A percentile compares a stretch with the other conserved stretches of the same genome.
Evolutionary conservation across 2,888 invertebrate species (phyloP).

Genomic region (Cheilosia vernalis): DNA sequence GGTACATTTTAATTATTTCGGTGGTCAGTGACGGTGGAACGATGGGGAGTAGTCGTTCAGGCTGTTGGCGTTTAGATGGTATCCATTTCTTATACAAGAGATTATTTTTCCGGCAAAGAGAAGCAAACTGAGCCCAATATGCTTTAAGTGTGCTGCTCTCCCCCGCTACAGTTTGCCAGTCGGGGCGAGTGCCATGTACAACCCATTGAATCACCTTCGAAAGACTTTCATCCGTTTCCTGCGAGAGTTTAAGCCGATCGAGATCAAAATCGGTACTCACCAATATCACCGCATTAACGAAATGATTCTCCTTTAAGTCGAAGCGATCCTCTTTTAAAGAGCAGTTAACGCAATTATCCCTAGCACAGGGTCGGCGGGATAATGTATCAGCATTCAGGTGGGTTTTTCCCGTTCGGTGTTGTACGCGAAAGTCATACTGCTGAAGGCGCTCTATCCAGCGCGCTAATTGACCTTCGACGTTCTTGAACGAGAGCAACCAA

Average conservation of each 20-base stretch:
- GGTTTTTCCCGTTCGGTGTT: background rate
- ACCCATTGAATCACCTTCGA: constrained; percentile 4
- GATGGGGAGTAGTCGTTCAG: background rate
- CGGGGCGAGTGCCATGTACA: background rate
- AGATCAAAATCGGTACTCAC: constrained; percentile 1
- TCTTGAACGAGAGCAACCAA: constrained; percentile 17
- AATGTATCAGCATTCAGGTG: constrained; percentile 11
- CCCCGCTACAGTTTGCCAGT: constrained; percentile 2
- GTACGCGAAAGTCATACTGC: constrained; percentile 6
- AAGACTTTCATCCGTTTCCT: background rate
- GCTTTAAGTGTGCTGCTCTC: constrained; percentile 7
- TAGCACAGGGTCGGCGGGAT: constrained; percentile 5
- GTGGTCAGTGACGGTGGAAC: background rate
- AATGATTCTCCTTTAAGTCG: background rate
- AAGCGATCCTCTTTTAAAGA: constrained; percentile 8
- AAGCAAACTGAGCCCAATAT: constrained; percentile 29
- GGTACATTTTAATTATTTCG: constrained; percentile 1
- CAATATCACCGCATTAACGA: background rate
- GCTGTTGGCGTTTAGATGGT: background rate
- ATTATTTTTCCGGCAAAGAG: background rate
- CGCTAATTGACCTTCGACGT: constrained; percentile 24
- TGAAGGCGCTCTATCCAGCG: constrained; percentile 10
- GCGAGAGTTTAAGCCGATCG: background rate
- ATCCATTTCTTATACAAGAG: too few relatives aligned
- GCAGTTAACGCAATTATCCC: background rate